Evolutionary conservation across 2,888 invertebrate species (phyloP), one percentile per base, ranked within the genome.

Genomic region (Dione juno): DNA sequence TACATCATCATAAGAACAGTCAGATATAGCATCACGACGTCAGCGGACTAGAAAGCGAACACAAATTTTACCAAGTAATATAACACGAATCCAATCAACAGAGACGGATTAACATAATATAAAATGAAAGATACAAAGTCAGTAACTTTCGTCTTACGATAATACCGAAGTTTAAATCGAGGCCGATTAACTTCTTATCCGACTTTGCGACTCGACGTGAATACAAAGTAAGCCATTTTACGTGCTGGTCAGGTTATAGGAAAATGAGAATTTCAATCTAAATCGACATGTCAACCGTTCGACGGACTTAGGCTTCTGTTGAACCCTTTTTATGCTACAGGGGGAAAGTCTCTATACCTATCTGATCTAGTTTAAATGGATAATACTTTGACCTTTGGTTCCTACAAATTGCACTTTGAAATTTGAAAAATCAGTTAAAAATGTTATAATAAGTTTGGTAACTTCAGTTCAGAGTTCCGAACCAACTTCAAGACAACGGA

Each of bases 141-240:
- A 16, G 35, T 64, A 64, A 19, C 13, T 64, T 50, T 50, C 48
- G 13, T 16, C 21, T 64, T 37, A 37, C 13, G 14, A 35, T 37
- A 19, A 54, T 54, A 16, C 37, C 37, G 21, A 64, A 50, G 64
- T 50, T 52, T 52, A 19, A 64, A 64, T 64, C 64, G 64, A 52
- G 48, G 48, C 50, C 35, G 64, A 64, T 64, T 52, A 64, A 52
- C 37, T 64, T 64, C 48, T 64, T 50, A 48, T 50, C 50, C 40
- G 48, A 52, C 14, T 45, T 61, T 11, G 50, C 14, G 14, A 40
- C 64, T 52, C 37, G 2, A 37, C 37, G 64, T 64, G 64, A 64
- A 64, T 64, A 64, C 64, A 19, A 52, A 64, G 19, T 19, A 19
- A 50, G 50, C 14, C 11, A 14, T 52, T 52, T 35, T 50, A 37